Percentiles rank a stretch among this genome's conserved stretches.
Evolutionary conservation across 2,888 invertebrate species (phyloP).

Genomic region (Drosophila paramelanica): DNA sequence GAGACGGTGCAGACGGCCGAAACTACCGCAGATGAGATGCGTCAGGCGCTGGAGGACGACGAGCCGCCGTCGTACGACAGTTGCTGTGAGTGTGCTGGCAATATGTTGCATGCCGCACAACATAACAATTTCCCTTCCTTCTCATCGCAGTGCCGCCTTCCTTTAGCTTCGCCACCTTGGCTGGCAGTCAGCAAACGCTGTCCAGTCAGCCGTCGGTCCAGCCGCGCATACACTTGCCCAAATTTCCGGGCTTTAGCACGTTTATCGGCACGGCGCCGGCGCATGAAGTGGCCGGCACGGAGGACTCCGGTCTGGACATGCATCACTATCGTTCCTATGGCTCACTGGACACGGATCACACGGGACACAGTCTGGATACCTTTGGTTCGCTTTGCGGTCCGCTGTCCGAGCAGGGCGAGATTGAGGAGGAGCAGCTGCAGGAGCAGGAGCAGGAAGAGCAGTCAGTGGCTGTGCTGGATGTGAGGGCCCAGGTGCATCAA

Average conservation of each 20-base stretch:
- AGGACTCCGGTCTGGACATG: conserved; percentile 73
- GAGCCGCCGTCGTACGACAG: conserved; percentile 82
- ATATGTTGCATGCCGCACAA: too few relatives aligned
- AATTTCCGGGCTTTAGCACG: conserved; percentile 78
- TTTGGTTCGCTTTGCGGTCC: conserved; percentile 75
- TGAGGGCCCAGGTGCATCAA: conserved; percentile 47
- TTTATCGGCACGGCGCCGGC: conserved; percentile 69
- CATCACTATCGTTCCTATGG: conserved; percentile 76
- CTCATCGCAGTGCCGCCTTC: conserved; percentile 79
- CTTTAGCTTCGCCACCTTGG: conserved; percentile 80
- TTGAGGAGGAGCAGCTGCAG: conserved; percentile 26
- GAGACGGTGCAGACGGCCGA: conserved; percentile 51
- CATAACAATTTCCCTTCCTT: background rate
- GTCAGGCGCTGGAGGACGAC: conserved; percentile 66
- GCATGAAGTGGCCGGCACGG: conserved; percentile 40
- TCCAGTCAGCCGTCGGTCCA: conserved; percentile 54
- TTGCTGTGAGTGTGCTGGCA: conserved; percentile 67
- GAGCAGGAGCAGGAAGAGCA: conserved; percentile 19
- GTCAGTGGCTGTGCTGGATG: conserved; percentile 15
- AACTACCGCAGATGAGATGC: conserved; percentile 44
- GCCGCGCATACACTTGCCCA: conserved; percentile 74
- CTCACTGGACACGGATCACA: conserved; percentile 73
- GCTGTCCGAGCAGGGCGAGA: conserved; percentile 51
- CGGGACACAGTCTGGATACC: conserved; percentile 78
- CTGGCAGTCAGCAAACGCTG: conserved; percentile 74